Evolutionary conservation across 92 coral and sea anemone genomes (phyloP).

Genomic region (Zoanthus sansibaricus): DNA sequence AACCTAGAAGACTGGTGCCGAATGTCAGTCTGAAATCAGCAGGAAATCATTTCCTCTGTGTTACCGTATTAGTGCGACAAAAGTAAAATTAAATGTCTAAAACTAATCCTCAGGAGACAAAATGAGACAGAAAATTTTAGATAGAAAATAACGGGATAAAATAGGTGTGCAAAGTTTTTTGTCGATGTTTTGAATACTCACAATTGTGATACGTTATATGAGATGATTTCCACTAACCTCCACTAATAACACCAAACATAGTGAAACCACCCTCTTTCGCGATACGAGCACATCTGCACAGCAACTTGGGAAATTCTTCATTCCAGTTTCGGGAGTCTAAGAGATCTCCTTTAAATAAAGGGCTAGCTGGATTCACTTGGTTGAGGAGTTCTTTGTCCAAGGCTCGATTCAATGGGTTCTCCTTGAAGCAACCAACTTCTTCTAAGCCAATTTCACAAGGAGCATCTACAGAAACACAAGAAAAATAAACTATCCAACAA

Average conservation of each 20-base stretch:
- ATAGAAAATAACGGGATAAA: too few species aligned
- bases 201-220: background rate
- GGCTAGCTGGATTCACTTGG: slow-evolving; percentile 65
- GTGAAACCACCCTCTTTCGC: slow-evolving; percentile 64
- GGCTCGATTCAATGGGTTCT: slow-evolving; percentile 51
- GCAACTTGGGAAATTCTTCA: slow-evolving; percentile 66
- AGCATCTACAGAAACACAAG: slow-evolving; percentile 49
- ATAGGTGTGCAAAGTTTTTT: too few species aligned
- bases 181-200: too few species aligned
- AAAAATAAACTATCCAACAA: too few species aligned
- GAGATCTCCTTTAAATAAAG: slow-evolving; percentile 66
- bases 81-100: too few species aligned
- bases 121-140: too few species aligned
- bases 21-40: too few species aligned
- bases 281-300: slow-evolving; percentile 92
- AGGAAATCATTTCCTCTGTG: too few species aligned
- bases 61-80: too few species aligned
- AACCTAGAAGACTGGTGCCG: too few species aligned
- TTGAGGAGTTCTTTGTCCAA: slow-evolving; percentile 59
- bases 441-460: slow-evolving; percentile 72
- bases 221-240: slow-evolving; percentile 56
- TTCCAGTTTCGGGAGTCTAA: slow-evolving; percentile 66
- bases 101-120: too few species aligned
- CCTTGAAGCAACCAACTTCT: slow-evolving; percentile 77
- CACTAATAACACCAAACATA: slow-evolving; percentile 74